A percentile compares a stretch with the other conserved stretches of the same genome.
phyloP scores from a whole-genome alignment of 2,797 vertebrate species.

The Phataginus tricuspis region DNA sequence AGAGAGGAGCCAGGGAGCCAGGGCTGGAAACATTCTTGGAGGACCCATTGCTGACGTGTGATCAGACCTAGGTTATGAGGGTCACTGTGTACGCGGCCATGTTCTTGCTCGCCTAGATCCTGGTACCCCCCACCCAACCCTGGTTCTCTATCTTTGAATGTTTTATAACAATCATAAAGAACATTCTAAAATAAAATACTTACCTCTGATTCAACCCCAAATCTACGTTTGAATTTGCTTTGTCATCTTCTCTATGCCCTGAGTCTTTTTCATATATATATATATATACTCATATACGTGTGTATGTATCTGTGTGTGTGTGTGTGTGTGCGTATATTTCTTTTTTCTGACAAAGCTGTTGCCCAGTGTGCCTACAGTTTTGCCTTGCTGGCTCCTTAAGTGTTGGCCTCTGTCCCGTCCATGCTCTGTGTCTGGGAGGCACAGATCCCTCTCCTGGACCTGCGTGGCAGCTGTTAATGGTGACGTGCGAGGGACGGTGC shows the following conservation, averaged over 20 bases:
- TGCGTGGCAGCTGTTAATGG: accelerated
- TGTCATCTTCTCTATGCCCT: background rate
- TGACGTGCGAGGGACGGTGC: no score
- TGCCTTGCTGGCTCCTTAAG: background rate
- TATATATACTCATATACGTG: background rate
- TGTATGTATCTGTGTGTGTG: background rate
- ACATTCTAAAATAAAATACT: background rate
- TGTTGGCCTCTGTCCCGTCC: background rate
- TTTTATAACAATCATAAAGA: background rate
- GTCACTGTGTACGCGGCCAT: no score
- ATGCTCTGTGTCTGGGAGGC: background rate
- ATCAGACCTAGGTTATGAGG: background rate
- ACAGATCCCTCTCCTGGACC: background rate
- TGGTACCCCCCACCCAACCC: no score
- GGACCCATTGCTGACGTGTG: background rate
- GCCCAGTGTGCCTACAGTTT: background rate
- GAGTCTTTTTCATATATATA: background rate
- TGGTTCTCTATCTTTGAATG: background rate
- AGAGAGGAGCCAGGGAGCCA: background rate
- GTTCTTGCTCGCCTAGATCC: background rate
- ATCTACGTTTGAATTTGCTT: background rate
- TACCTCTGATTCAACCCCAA: background rate
- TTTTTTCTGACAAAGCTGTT: background rate
- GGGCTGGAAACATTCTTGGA: background rate
- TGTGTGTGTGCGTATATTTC: accelerated